These are phyloP conservation scores for Petrocephalus schoutedeni DNA, from an alignment of 2,797 vertebrate species.

Conservation along the genomic window DNA sequence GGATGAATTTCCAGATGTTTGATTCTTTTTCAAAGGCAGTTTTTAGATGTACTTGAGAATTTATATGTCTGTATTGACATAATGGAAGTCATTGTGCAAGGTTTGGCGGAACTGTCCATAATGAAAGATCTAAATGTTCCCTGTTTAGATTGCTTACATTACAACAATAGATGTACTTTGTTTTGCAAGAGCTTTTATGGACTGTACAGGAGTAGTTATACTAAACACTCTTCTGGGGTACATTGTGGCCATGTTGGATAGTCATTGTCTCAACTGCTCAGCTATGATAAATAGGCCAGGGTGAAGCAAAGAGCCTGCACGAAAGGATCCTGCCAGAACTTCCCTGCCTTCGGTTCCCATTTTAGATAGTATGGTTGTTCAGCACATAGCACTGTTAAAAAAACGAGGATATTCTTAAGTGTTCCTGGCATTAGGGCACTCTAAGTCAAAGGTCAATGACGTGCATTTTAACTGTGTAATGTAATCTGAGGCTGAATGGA, in stretches of 20 bases:
- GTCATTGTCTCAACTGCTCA: background rate
- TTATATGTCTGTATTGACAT: slow-evolving; percentile 84
- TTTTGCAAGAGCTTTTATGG: background rate
- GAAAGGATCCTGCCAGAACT: background rate
- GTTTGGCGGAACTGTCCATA: slow-evolving; percentile 63
- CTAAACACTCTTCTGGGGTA: background rate
- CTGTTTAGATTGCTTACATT: slow-evolving; percentile 4
- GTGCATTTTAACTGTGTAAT: background rate
- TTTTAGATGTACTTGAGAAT: slow-evolving; percentile 86
- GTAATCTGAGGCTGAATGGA: background rate
- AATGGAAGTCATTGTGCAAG: slow-evolving; percentile 77
- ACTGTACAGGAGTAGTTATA: background rate
- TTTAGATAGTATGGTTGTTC: background rate
- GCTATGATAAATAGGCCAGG: background rate
- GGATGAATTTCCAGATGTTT: background rate
- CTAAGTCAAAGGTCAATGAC: background rate
- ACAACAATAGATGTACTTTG: slow-evolving; percentile 3
- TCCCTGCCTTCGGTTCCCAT: background rate
- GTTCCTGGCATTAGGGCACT: background rate
- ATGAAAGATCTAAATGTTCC: background rate
- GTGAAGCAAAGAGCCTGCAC: background rate
- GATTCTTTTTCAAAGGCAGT: slow-evolving; percentile 66
- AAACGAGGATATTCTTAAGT: background rate
- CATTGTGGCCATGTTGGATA: background rate
- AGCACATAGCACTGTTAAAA: background rate